Conservation (phyloP, 2,888 invertebrate genomes). For the Nemotelus pantherinus region DNA sequence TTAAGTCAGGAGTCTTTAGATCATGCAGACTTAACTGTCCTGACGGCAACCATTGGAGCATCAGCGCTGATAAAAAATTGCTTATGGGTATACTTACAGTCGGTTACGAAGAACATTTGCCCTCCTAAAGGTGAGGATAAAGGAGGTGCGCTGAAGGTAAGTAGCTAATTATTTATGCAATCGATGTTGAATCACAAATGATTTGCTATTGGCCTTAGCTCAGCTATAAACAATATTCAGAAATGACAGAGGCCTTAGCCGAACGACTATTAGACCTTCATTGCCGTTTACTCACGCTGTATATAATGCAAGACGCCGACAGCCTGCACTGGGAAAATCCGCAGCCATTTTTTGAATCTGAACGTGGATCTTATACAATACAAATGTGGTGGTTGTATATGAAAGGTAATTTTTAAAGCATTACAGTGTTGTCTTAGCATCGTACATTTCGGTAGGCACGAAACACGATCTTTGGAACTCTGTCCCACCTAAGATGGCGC, state of each 20-base stretch:
- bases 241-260: constrained; percentile 85
- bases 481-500: constrained; percentile 89
- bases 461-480: constrained; percentile 85
- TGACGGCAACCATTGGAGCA: constrained; percentile 84
- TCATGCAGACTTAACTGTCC: constrained; percentile 82
- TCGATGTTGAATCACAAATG: neutral
- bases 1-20: constrained; percentile 85
- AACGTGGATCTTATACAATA: constrained; percentile 81
- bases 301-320: constrained; percentile 84
- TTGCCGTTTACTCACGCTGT: constrained; percentile 79
- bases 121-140: constrained; percentile 64
- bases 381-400: constrained; percentile 92
- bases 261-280: constrained; percentile 84
- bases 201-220: constrained; percentile 58
- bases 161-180: constrained; percentile 8
- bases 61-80: constrained; percentile 82
- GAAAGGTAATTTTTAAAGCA: constrained; percentile 68
- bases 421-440: neutral
- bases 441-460: constrained; percentile 69
- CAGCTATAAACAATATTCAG: constrained; percentile 79
- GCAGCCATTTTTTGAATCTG: constrained; percentile 74
- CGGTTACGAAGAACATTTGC: constrained; percentile 61
- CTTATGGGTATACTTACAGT: constrained; percentile 78
- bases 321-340: constrained; percentile 79
- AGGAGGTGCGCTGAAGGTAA: constrained; percentile 62